Conservation (phyloP, 2,113 vertebrate genomes). For the Colius striatus region DNA sequence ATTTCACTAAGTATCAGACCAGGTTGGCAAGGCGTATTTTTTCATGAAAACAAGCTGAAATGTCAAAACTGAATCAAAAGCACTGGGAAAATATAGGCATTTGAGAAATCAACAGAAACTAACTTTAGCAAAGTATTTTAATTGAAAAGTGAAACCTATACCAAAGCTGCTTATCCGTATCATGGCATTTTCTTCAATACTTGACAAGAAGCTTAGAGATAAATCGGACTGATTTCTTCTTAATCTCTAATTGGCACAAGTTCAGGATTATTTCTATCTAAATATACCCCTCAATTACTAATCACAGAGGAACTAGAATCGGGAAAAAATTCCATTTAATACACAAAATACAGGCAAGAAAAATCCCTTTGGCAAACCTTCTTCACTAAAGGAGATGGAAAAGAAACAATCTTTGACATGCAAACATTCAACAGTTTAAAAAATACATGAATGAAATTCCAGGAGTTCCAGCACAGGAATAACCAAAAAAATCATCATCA, state of each 20-base stretch:
- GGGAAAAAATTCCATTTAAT: neutral
- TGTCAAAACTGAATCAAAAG: neutral
- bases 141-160: constrained; percentile 25
- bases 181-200: constrained; percentile 23
- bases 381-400: neutral
- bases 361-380: neutral
- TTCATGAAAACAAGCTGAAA: neutral
- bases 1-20: neutral
- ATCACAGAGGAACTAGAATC: neutral
- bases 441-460: neutral
- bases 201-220: constrained; percentile 30
- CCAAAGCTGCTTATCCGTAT: constrained; percentile 8
- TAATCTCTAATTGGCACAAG: neutral
- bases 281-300: constrained; percentile 15
- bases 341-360: neutral
- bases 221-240: constrained; percentile 31
- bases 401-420: neutral
- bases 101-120: neutral
- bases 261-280: constrained; percentile 37
- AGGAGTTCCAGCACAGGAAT: neutral
- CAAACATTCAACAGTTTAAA: neutral
- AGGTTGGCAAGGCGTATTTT: neutral
- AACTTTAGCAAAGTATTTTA: neutral
- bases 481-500: neutral
- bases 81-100: neutral